Conservation (phyloP, 2,888 invertebrate genomes). For the Heteromurus nitidus region DNA sequence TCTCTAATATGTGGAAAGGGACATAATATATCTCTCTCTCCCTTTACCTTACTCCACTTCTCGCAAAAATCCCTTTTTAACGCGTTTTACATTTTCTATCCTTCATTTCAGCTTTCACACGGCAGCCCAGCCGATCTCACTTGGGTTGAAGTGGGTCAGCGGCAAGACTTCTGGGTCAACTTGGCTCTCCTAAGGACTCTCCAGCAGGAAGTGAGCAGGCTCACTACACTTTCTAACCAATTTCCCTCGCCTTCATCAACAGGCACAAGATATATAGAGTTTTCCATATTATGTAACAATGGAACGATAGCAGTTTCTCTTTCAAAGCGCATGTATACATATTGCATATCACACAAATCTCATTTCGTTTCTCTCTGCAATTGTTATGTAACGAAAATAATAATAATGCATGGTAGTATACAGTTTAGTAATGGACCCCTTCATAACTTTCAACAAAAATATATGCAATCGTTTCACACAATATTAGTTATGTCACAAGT, state of each 20-base stretch:
- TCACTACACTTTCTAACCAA: constrained; percentile 24
- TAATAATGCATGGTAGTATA: too few relatives aligned
- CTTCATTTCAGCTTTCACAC: constrained; percentile 32
- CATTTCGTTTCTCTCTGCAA: too few relatives aligned
- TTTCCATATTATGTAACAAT: background rate
- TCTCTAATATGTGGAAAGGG: constrained; percentile 3
- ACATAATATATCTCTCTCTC: too few relatives aligned
- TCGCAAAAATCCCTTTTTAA: background rate
- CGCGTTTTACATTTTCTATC: constrained; percentile 25
- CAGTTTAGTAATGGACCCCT: too few relatives aligned
- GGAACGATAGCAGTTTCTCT: background rate
- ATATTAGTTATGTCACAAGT: background rate
- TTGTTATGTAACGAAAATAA: too few relatives aligned
- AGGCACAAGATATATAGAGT: constrained; percentile 8
- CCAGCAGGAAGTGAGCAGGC: constrained; percentile 29
- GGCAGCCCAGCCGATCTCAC: constrained; percentile 34
- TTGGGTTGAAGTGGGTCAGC: constrained; percentile 30
- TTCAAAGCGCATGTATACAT: background rate
- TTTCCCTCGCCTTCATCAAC: constrained; percentile 15
- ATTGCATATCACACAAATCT: too few relatives aligned
- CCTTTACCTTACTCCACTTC: constrained; percentile 37
- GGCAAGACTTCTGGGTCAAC: constrained; percentile 24
- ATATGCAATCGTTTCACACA: too few relatives aligned
- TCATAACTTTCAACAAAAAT: too few relatives aligned
- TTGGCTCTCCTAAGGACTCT: constrained; percentile 35